Evolutionary conservation across 2,888 invertebrate species (phyloP).

Genomic region (Netelia virgata): DNA sequence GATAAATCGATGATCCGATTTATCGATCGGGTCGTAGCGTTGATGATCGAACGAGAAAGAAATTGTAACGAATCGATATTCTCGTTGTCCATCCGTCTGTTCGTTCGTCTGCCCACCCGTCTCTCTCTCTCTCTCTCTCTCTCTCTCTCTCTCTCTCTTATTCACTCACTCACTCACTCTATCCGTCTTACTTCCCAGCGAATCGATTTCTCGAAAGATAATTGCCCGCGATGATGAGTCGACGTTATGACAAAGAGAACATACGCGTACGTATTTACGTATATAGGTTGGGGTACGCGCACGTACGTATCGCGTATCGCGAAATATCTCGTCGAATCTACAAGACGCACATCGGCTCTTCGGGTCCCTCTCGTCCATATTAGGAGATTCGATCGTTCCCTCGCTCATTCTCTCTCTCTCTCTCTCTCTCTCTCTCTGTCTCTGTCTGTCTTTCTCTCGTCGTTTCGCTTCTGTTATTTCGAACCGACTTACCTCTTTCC

Average conservation of each 20-base stretch:
- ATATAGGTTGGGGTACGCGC: not conserved
- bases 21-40: constrained; percentile 4
- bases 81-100: constrained; percentile 36
- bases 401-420: constrained; percentile 14
- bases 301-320: constrained; percentile 20
- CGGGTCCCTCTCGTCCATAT: constrained; percentile 54
- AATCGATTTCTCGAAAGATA: constrained; percentile 65
- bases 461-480: constrained; percentile 60
- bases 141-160: constrained; percentile 38
- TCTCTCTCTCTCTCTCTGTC: not conserved
- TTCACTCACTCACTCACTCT: constrained; percentile 20
- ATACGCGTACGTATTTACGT: constrained; percentile 34
- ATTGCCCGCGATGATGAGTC: constrained; percentile 66
- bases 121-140: constrained; percentile 30
- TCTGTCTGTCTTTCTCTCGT: not conserved
- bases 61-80: constrained; percentile 62
- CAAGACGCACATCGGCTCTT: constrained; percentile 41
- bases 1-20: constrained; percentile 20
- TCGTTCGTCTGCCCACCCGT: not conserved
- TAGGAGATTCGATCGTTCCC: constrained; percentile 44
- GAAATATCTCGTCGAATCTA: constrained; percentile 64
- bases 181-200: constrained; percentile 24
- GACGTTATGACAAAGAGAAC: constrained; percentile 64
- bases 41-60: constrained; percentile 56
- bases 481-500: constrained; percentile 1